Percentiles rank a stretch among this genome's conserved stretches.
Evolutionary conservation across 2,113 vertebrate species (phyloP).

Genomic region (Oceanodroma tethys): DNA sequence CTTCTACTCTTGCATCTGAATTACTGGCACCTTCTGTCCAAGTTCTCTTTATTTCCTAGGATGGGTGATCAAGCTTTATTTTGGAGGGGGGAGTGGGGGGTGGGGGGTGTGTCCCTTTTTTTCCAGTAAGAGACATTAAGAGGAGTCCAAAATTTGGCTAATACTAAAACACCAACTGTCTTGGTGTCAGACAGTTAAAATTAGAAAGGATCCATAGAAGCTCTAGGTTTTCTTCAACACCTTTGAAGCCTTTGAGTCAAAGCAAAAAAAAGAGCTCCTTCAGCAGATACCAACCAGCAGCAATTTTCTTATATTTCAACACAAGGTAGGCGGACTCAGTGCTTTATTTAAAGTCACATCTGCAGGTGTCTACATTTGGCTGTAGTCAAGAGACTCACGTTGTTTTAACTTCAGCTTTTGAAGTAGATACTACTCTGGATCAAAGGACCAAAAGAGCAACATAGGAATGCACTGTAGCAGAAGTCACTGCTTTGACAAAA

Average conservation of each 20-base stretch:
- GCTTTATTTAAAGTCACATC: background rate
- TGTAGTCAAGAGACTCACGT: background rate
- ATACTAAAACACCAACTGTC: background rate
- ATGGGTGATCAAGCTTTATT: background rate
- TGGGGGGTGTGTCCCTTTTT: background rate
- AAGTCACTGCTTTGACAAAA: background rate
- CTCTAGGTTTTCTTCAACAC: background rate
- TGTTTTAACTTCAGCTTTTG: background rate
- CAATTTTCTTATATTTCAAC: background rate
- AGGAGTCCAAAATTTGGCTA: background rate
- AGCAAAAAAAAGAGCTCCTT: background rate
- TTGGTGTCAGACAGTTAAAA: background rate
- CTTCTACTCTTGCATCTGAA: background rate
- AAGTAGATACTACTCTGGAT: background rate
- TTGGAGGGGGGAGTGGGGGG: background rate
- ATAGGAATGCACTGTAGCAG: background rate
- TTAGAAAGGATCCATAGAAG: background rate
- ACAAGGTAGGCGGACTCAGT: background rate
- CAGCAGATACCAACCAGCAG: background rate
- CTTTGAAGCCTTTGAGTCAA: background rate
- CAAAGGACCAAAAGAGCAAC: background rate
- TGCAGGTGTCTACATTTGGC: background rate
- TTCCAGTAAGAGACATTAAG: background rate
- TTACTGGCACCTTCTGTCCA: background rate
- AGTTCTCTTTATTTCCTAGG: background rate